Evolutionary conservation across 2,888 invertebrate species (phyloP).

Genomic region (Meiosimyza decipiens): DNA sequence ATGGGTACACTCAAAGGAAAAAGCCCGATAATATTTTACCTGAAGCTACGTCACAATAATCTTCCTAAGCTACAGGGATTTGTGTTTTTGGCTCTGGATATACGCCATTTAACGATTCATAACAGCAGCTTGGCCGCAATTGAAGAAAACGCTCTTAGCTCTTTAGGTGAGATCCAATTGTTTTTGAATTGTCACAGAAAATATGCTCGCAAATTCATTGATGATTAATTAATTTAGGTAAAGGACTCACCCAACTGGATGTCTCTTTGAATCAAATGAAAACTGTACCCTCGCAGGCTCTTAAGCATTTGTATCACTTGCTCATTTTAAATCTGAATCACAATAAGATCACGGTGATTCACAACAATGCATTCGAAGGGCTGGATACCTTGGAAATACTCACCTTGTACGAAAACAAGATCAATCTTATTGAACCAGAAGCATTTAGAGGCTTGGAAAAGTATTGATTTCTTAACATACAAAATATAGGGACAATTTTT

Average conservation of each 20-base stretch:
- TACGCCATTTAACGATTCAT: constrained; percentile 88
- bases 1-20: constrained; percentile 86
- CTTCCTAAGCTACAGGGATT: constrained; percentile 86
- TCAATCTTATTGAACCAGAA: constrained; percentile 80
- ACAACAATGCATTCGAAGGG: constrained; percentile 85
- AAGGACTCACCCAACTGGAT: constrained; percentile 88
- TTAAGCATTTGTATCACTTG: constrained; percentile 83
- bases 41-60: constrained; percentile 88
- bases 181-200: not conserved
- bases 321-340: constrained; percentile 90
- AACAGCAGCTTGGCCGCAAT: constrained; percentile 89
- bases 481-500: not conserved
- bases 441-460: constrained; percentile 89
- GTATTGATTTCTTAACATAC: constrained; percentile 64
- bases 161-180: constrained; percentile 73
- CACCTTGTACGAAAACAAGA: constrained; percentile 87
- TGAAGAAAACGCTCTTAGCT: constrained; percentile 87
- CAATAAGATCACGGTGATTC: constrained; percentile 83
- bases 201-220: not conserved
- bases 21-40: constrained; percentile 85
- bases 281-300: constrained; percentile 82
- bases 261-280: constrained; percentile 87
- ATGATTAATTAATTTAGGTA: constrained; percentile 70
- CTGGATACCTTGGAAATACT: constrained; percentile 88
- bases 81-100: constrained; percentile 87